These are phyloP conservation scores for Chloebia gouldiae DNA, from an alignment of 2,113 vertebrate species.

Conservation along the genomic window DNA sequence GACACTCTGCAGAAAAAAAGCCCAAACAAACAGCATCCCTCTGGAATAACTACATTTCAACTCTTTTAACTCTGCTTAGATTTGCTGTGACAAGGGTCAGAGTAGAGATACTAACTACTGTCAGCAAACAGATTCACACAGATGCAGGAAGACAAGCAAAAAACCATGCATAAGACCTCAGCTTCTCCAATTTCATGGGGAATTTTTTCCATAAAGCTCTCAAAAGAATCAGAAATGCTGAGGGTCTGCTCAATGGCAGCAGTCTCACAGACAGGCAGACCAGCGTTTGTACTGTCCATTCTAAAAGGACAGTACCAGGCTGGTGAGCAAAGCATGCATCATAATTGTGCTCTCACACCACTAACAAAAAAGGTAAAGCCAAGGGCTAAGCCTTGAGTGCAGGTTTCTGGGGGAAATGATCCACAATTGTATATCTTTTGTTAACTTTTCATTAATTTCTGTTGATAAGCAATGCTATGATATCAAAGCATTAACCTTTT, in stretches of 20 bases:
- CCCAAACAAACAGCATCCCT: background rate
- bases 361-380: slow-evolving; percentile 2
- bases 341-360: background rate
- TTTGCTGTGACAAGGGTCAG: background rate
- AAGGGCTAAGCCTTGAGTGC: slow-evolving; percentile 67
- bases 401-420: slow-evolving; percentile 1
- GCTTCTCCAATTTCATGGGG: background rate
- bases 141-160: slow-evolving; percentile 13
- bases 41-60: background rate
- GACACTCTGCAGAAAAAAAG: background rate
- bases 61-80: background rate
- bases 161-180: background rate
- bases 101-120: background rate
- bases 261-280: background rate
- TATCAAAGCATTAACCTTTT: background rate
- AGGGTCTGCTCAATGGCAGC: background rate
- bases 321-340: background rate
- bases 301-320: background rate
- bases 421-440: background rate
- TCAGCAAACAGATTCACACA: background rate
- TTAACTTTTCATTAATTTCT: background rate
- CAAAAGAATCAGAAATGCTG: background rate
- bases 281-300: background rate
- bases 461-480: background rate
- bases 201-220: background rate